Evolutionary conservation across 1,140 invertebrate genomes (phyloP).

Genomic region (Lepidurus apus): DNA sequence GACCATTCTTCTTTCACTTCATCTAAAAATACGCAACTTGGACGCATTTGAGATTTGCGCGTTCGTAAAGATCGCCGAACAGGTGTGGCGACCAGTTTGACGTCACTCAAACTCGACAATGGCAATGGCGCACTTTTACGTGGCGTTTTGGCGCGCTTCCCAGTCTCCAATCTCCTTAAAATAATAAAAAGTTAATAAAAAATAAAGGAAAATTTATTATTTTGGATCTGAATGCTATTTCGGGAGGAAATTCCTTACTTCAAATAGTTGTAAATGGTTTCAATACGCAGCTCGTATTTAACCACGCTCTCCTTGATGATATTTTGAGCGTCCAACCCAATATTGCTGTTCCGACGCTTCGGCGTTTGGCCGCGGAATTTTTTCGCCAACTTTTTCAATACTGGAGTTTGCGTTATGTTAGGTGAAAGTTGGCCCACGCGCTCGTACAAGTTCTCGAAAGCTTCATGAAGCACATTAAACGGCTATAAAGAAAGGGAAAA

Average conservation of each 20-base stretch:
- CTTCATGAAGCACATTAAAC: slow-evolving; percentile 15
- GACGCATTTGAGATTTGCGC: slow-evolving; percentile 12
- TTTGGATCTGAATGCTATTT: background rate
- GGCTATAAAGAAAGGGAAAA: background rate
- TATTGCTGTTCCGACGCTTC: background rate
- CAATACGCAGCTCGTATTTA: slow-evolving; percentile 2
- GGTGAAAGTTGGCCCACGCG: background rate
- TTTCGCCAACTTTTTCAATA: slow-evolving; percentile 21
- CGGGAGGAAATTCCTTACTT: background rate
- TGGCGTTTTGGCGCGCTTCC: background rate
- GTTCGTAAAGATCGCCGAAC: slow-evolving; percentile 23
- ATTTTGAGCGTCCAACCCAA: slow-evolving; percentile 4
- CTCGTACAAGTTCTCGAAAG: slow-evolving; percentile 25
- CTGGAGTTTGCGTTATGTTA: background rate
- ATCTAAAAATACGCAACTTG: background rate
- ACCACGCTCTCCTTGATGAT: background rate
- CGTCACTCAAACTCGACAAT: slow-evolving; percentile 15
- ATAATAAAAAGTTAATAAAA: background rate
- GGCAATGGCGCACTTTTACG: background rate
- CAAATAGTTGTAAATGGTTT: background rate
- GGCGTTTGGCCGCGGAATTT: background rate
- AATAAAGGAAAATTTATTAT: background rate
- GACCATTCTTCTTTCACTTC: slow-evolving; percentile 15
- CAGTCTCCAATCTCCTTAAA: background rate
- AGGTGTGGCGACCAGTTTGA: slow-evolving; percentile 25